Percentiles rank a stretch among this genome's conserved stretches.
Conservation (phyloP, 1,140 invertebrate species). For the Procambarus clarkii region DNA sequence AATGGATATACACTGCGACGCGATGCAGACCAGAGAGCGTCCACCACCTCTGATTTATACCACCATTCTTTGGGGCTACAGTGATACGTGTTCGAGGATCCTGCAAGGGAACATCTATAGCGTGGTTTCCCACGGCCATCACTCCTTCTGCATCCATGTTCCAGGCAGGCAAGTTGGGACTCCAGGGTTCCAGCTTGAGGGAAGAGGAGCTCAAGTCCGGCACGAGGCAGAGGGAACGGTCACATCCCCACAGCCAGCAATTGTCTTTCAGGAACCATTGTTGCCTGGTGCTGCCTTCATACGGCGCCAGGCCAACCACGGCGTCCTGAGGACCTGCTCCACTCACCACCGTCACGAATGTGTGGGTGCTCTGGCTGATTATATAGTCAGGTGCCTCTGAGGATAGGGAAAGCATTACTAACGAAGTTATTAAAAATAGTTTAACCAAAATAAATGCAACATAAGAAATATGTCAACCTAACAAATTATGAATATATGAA, state of each 20-base stretch:
- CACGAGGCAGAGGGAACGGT: constrained; percentile 34
- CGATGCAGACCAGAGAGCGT: not conserved
- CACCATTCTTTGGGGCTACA: constrained; percentile 30
- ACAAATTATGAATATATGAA: too few relatives aligned
- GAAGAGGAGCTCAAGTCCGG: not conserved
- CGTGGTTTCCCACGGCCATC: not conserved
- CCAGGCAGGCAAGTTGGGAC: not conserved
- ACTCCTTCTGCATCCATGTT: constrained; percentile 3
- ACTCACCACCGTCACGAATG: constrained; percentile 36
- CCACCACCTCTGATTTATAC: constrained; percentile 45
- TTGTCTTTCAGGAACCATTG: constrained; percentile 30
- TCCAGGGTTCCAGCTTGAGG: not conserved
- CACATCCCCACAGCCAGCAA: constrained; percentile 35
- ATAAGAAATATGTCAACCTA: too few relatives aligned
- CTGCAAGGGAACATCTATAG: constrained; percentile 32
- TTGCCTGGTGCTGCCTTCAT: constrained; percentile 14
- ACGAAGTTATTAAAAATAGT: too few relatives aligned
- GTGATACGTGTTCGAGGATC: constrained; percentile 17
- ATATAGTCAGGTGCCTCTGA: constrained; percentile 28
- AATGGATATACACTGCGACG: constrained; percentile 19
- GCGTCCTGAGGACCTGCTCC: constrained; percentile 19
- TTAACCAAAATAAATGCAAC: too few relatives aligned
- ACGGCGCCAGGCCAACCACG: constrained; percentile 31
- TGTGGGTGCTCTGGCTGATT: constrained; percentile 44
- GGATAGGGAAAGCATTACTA: not conserved